phyloP scores from a whole-genome alignment of 1,140 invertebrate species.

The Drosophila gunungcola region DNA sequence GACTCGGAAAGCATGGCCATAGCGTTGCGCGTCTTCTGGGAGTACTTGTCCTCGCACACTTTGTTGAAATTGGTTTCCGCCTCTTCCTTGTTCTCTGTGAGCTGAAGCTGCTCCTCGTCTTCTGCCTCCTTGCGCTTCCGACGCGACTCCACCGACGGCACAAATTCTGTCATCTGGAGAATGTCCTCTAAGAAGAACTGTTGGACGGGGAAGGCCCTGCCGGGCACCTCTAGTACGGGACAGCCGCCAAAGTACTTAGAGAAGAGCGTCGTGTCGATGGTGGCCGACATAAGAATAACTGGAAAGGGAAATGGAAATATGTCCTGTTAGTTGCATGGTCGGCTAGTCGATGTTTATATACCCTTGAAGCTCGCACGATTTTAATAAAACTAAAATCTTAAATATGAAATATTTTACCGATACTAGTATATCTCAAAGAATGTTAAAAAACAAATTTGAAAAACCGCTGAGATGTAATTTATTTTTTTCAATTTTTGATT shows the following conservation, averaged over 20 bases:
- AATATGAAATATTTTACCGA: too few species aligned
- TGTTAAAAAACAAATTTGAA: too few species aligned
- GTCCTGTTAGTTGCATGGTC: neutral
- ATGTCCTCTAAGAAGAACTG: slow-evolving; percentile 97
- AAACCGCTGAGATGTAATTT: too few species aligned
- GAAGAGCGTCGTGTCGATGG: slow-evolving; percentile 96
- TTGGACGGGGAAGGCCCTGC: slow-evolving; percentile 92
- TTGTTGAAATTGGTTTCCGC: slow-evolving; percentile 93
- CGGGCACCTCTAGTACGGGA: slow-evolving; percentile 91
- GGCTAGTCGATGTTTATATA: too few species aligned
- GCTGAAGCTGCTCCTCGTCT: slow-evolving; percentile 86
- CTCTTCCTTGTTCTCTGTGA: slow-evolving; percentile 85
- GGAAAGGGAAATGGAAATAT: neutral
- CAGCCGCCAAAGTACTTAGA: slow-evolving; percentile 96
- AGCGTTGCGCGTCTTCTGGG: slow-evolving; percentile 88
- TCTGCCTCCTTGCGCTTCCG: slow-evolving; percentile 90
- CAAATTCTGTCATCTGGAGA: slow-evolving; percentile 92
- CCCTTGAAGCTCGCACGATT: too few species aligned
- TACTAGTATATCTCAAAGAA: too few species aligned
- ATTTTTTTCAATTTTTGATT: too few species aligned
- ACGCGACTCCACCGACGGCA: slow-evolving; percentile 89
- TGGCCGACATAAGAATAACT: slow-evolving; percentile 98
- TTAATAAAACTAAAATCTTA: too few species aligned
- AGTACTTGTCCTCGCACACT: slow-evolving; percentile 86
- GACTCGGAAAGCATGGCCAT: slow-evolving; percentile 92